Conservation (phyloP, 1,140 invertebrate genomes). For the Trichonephila inaurata region DNA sequence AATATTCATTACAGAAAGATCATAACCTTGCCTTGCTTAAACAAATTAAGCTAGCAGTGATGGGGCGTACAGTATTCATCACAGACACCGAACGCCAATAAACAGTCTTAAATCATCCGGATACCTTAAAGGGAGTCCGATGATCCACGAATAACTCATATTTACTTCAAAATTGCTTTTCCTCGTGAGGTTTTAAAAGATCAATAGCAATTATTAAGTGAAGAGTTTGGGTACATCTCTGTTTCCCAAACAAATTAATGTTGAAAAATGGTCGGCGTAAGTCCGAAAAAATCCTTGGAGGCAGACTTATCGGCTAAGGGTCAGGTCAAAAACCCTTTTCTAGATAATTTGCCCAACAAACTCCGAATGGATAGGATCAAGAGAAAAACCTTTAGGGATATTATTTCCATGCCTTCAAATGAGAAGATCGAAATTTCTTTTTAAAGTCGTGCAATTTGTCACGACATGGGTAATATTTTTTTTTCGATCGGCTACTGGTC, state of each 20-base stretch:
- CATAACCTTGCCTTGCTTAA: not conserved
- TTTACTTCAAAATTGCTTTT: not conserved
- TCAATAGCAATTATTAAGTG: conserved; percentile 13
- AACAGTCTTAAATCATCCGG: not conserved
- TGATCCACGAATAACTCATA: not conserved
- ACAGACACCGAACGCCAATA: not conserved
- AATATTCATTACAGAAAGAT: too few relatives aligned
- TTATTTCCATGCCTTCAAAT: conserved; percentile 35
- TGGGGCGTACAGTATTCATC: not conserved
- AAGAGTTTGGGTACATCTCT: conserved; percentile 8
- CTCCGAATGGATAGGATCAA: not conserved
- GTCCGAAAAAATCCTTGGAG: not conserved
- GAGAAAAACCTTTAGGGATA: conserved; percentile 44
- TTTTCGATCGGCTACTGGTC: conserved; percentile 50
- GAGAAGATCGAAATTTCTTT: conserved; percentile 56
- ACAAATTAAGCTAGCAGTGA: not conserved
- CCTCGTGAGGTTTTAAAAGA: not conserved
- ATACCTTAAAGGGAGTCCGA: not conserved
- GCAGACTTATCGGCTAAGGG: conserved; percentile 17
- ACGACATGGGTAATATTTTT: conserved; percentile 47
- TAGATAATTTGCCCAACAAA: conserved; percentile 25
- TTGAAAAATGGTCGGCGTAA: not conserved
- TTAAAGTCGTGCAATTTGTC: conserved; percentile 71
- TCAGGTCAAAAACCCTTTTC: conserved; percentile 47
- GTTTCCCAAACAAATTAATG: conserved; percentile 25